Base-by-base conservation (phyloP, 2,113 vertebrate species). In the Erythrolamprus reginae region DNA sequence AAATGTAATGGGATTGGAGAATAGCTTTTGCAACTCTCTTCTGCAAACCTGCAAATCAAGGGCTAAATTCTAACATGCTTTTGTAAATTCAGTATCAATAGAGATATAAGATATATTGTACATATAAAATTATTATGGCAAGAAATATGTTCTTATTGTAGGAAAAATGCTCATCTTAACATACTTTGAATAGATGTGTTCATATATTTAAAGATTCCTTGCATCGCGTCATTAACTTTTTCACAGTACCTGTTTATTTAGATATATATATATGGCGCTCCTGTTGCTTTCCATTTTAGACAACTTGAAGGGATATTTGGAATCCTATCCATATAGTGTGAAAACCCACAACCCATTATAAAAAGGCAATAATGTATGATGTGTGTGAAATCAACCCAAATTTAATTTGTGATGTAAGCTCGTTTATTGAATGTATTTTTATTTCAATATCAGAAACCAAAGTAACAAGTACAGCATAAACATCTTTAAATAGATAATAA, bases 401-500 rank as follows among this genome's bases (percentile, higher is more conserved):
- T 19, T 2, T 42, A 8, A 70, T 93, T 53, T 83, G 28, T 50
- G 26, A 50, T 45, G 21, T 88, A 50, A 70, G 45, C 19, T 65
- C 9, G 10, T 70, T 70, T 50, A 45, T 13, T 87, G 24, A 47
- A 89, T 65, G 21, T 77, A 9, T 89, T 0, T 82, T 86, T 38
- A 91, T 15, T 61, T 93, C 5, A 83, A 86, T 91, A 5, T 86
- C 85, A 53, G 45, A 3, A 91, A 42, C 17, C 83, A 1, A 10
- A 86, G 8, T 86, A 90, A 87, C 38, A 48, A 42, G n/a, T 17
- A 58, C 83, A 45, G 58, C 47, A 91, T 86, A 91, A 93, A 87
- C 4, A 90, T 84, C 86, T 65, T 50, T 9, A 90, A 61, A 82
- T 89, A 52, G 2, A 94, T 93, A 52, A 84, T 90, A 90, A 8